Conservation (phyloP, 2,113 vertebrate genomes). For the Glaucidium brasilianum region DNA sequence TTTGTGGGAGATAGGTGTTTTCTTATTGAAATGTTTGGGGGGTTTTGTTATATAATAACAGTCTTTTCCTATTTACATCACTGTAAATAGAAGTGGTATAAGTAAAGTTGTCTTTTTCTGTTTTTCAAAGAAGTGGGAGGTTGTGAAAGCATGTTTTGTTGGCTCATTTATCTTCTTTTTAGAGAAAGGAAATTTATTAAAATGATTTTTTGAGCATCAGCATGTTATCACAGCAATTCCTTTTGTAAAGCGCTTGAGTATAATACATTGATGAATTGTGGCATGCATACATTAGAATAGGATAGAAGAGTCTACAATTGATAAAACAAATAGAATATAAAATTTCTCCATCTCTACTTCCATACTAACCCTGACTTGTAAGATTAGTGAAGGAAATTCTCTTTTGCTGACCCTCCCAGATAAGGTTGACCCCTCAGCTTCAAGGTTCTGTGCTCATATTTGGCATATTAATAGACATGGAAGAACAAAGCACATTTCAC, state of each 20-base stretch:
- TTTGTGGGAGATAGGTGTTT: not conserved
- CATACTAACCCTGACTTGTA: not conserved
- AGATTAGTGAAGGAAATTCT: not conserved
- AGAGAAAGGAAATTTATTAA: not conserved
- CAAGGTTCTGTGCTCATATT: not conserved
- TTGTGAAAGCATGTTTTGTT: not conserved
- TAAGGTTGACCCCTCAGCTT: not conserved
- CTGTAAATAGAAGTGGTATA: not conserved
- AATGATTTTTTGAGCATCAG: not conserved
- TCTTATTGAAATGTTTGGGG: not conserved
- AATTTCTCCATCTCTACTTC: not conserved
- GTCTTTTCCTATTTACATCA: not conserved
- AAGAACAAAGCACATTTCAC: not conserved
- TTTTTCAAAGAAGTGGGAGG: not conserved
- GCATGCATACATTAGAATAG: not conserved
- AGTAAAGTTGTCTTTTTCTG: not conserved
- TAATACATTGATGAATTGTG: accelerated
- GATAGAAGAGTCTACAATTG: not conserved
- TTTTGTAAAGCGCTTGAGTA: not conserved
- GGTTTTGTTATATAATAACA: not conserved
- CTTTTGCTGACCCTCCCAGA: not conserved
- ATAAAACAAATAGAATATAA: not conserved
- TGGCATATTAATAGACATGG: not conserved
- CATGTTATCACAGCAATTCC: not conserved
- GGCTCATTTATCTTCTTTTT: not conserved